Percentiles rank a stretch among this genome's conserved stretches.
These are phyloP conservation scores for Drosophila bocki DNA, from an alignment of 1,140 invertebrate species.

Conservation along the genomic window DNA sequence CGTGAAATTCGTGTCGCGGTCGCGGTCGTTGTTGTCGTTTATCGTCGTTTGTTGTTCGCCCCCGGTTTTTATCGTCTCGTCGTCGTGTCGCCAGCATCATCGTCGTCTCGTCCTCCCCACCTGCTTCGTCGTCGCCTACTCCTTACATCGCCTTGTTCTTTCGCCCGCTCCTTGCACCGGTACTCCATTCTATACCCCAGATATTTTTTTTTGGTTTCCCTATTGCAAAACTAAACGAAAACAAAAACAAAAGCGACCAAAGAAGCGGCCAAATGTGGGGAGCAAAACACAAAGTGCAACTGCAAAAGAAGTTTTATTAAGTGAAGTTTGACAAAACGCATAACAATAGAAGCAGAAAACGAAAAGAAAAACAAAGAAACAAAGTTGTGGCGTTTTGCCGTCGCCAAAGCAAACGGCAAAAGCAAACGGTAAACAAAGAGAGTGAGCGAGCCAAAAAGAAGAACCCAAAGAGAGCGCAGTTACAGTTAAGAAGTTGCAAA, in stretches of 20 bases:
- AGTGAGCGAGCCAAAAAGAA: neutral
- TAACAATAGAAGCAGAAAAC: slow-evolving; percentile 5
- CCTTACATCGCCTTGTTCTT: neutral
- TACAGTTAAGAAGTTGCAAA: neutral
- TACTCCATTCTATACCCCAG: neutral
- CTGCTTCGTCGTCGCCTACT: slow-evolving; percentile 6
- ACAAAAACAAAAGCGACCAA: slow-evolving; percentile 1
- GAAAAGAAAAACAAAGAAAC: slow-evolving; percentile 19
- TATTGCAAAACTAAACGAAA: neutral
- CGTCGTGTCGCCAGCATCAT: slow-evolving; percentile 13
- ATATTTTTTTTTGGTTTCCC: neutral
- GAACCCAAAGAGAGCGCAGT: neutral
- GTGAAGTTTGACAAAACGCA: slow-evolving; percentile 26
- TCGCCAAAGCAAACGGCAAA: slow-evolving; percentile 69
- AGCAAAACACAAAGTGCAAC: slow-evolving; percentile 19
- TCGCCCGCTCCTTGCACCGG: slow-evolving; percentile 9
- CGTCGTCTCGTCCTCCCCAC: slow-evolving; percentile 10
- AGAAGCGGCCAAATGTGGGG: neutral
- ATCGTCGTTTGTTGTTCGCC: slow-evolving; percentile 21
- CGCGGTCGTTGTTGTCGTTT: slow-evolving; percentile 25
- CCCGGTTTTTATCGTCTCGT: slow-evolving; percentile 7
- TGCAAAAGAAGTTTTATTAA: neutral
- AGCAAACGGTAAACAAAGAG: slow-evolving; percentile 13
- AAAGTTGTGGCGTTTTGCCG: slow-evolving; percentile 63
- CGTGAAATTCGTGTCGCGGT: slow-evolving; percentile 82